A percentile compares a stretch with the other conserved stretches of the same genome.
phyloP scores from a whole-genome alignment of 2,797 vertebrate genomes.

The Rhabdomys pumilio region DNA sequence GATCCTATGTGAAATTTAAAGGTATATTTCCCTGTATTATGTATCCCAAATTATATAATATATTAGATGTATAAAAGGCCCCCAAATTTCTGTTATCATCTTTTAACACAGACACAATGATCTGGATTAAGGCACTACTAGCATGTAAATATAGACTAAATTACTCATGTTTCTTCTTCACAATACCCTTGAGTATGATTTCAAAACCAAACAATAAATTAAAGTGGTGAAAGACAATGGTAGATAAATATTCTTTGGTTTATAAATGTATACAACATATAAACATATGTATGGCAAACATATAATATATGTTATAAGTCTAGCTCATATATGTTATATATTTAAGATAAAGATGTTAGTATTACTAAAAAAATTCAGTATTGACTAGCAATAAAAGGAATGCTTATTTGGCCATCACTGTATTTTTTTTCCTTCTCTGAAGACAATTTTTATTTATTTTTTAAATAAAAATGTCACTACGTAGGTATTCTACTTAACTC shows the following conservation, averaged over 20 bases:
- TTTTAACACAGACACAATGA: neutral
- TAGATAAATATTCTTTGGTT: neutral
- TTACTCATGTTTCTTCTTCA: neutral
- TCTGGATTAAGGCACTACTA: neutral
- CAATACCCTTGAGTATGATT: neutral
- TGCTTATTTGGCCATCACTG: neutral
- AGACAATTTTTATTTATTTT: neutral
- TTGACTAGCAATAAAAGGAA: neutral
- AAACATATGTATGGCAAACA: neutral
- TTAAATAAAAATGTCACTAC: neutral
- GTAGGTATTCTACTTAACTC: neutral
- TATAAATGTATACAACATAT: neutral
- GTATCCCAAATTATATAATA: neutral
- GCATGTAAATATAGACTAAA: neutral
- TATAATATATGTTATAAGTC: neutral
- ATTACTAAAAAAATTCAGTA: neutral
- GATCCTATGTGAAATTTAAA: neutral
- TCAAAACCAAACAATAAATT: neutral
- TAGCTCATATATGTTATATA: neutral
- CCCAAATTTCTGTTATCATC: neutral
- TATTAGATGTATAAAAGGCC: neutral
- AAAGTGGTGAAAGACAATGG: neutral
- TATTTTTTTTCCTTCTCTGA: neutral
- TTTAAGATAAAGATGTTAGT: neutral
- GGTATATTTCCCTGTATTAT: neutral